Conservation (phyloP, 37 sponge, comb jelly and placozoan species). For the Crambe crambe region DNA sequence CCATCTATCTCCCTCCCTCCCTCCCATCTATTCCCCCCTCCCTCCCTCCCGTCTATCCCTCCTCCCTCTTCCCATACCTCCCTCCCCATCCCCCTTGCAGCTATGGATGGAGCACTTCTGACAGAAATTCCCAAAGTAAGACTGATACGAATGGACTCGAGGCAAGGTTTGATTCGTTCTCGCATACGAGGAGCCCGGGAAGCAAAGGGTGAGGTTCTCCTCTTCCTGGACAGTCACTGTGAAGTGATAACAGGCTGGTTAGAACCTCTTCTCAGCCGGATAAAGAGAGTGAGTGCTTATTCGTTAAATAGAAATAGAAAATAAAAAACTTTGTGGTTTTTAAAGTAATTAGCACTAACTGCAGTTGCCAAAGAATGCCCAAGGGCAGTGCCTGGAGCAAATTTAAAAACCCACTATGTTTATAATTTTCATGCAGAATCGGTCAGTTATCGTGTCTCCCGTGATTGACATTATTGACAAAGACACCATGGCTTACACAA, state of each 20-base stretch:
- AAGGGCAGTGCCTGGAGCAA: not conserved
- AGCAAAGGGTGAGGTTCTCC: conserved; percentile 71
- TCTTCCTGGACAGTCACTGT: conserved; percentile 94
- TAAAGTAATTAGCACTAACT: not conserved
- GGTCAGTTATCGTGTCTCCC: conserved; percentile 72
- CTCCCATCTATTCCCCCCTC: not conserved
- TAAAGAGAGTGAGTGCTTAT: conserved; percentile 30
- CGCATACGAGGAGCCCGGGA: conserved; percentile 67
- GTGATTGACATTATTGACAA: conserved; percentile 86
- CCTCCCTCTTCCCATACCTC: not conserved
- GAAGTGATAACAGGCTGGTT: conserved; percentile 83
- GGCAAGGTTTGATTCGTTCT: conserved; percentile 82
- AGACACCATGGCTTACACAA: conserved; percentile 53
- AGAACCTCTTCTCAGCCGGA: conserved; percentile 74
- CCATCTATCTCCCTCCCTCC: not conserved
- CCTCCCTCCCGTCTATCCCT: not conserved
- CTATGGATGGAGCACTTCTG: conserved; percentile 60
- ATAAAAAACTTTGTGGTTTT: not conserved
- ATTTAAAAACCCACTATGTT: no score
- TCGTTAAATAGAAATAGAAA: not conserved
- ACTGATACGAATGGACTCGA: conserved; percentile 39
- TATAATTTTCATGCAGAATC: conserved; percentile 36
- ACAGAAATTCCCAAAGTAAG: conserved; percentile 72
- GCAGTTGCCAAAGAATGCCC: not conserved
- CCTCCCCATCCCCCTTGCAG: conserved; percentile 14